These are phyloP conservation scores for Stenichneumon culpator DNA, from an alignment of 2,888 invertebrate genomes.

Conservation along the genomic window DNA sequence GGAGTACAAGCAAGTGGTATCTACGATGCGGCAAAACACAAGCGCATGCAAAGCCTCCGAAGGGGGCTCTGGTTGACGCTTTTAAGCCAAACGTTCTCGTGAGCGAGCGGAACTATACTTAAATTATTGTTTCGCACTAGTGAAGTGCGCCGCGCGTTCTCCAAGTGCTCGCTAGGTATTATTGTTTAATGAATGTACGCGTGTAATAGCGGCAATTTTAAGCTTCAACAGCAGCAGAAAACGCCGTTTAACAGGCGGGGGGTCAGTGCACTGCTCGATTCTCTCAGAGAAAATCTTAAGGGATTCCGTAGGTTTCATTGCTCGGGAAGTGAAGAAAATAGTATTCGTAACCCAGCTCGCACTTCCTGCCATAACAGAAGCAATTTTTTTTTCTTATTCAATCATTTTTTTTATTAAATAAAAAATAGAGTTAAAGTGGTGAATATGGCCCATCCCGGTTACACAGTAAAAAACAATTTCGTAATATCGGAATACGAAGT, in stretches of 20 bases:
- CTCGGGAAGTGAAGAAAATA: not conserved
- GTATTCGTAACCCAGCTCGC: no score
- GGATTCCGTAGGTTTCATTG: not conserved
- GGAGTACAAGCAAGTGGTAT: not conserved
- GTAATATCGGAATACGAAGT: no score
- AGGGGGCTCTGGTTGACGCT: constrained; percentile 2
- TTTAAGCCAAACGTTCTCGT: not conserved
- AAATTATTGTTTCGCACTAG: constrained; percentile 14
- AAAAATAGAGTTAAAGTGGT: no score
- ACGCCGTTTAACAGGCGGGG: not conserved
- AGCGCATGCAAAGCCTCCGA: not conserved
- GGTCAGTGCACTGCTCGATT: constrained; percentile 17
- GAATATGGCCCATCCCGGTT: no score
- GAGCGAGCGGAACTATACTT: not conserved
- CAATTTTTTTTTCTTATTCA: not conserved
- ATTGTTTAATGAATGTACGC: constrained; percentile 21
- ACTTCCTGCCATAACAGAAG: not conserved
- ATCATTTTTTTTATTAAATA: not conserved
- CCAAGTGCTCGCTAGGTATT: not conserved
- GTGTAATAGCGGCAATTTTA: constrained; percentile 30
- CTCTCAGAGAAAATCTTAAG: not conserved
- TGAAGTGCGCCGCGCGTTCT: not conserved
- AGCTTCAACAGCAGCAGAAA: constrained; percentile 29
- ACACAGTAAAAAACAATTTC: no score
- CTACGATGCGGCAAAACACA: not conserved